These are phyloP conservation scores for Clitarchus hookeri DNA, from an alignment of 2,888 invertebrate species.

Conservation along the genomic window DNA sequence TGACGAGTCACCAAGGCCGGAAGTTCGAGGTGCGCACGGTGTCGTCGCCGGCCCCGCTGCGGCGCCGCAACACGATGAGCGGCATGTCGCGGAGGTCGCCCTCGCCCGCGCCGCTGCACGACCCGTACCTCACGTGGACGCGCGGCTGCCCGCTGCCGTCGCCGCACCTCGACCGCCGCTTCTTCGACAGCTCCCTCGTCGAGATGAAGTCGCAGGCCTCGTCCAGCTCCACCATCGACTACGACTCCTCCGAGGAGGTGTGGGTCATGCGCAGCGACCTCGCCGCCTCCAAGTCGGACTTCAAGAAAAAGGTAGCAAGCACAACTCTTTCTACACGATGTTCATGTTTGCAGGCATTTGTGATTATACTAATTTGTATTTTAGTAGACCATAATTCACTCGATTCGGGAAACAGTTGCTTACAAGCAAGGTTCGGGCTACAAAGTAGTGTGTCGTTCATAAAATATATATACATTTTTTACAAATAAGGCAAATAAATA, in stretches of 20 bases:
- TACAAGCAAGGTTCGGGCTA: too few relatives aligned
- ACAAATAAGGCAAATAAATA: too few relatives aligned
- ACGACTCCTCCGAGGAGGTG: conserved; percentile 62
- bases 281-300: conserved; percentile 43
- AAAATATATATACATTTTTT: too few relatives aligned
- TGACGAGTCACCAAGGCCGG: neutral
- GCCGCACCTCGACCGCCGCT: conserved; percentile 76
- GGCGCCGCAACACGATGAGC: conserved; percentile 19
- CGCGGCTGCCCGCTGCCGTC: conserved; percentile 58
- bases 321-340: neutral
- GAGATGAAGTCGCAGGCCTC: conserved; percentile 78
- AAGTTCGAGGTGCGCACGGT: conserved; percentile 22
- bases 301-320: conserved; percentile 61
- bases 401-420: too few relatives aligned
- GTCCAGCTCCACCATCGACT: conserved; percentile 63
- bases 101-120: conserved; percentile 31
- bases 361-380: too few relatives aligned
- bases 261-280: conserved; percentile 68
- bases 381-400: too few relatives aligned
- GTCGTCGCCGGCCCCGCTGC: conserved; percentile 15
- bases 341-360: too few relatives aligned
- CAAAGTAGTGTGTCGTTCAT: too few relatives aligned
- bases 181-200: conserved; percentile 80
- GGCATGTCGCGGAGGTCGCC: conserved; percentile 26
- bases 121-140: conserved; percentile 5